phyloP scores from a whole-genome alignment of 2,113 vertebrate genomes.

The Oreochromis spilurus region DNA sequence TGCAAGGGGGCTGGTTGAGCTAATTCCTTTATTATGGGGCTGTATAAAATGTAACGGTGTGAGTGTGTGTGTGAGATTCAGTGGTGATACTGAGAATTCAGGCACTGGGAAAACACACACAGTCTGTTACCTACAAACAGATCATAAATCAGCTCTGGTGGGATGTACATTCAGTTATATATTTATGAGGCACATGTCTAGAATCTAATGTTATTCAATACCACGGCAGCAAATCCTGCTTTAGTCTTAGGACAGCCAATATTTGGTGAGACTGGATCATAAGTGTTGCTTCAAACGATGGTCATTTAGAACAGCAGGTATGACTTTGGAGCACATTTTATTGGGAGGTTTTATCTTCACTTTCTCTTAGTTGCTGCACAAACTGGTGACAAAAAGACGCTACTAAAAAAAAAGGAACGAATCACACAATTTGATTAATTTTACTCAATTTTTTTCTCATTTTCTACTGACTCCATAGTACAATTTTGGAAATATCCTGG shows the following conservation, averaged over 20 bases:
- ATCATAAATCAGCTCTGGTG: conserved; percentile 57
- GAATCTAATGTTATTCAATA: not conserved
- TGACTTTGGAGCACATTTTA: not conserved
- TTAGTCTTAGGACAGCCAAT: not conserved
- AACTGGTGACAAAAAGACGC: not conserved
- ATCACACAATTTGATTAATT: not conserved
- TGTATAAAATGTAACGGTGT: conserved; percentile 47
- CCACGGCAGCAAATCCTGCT: not conserved
- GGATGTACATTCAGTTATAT: not conserved
- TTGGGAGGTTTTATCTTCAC: not conserved
- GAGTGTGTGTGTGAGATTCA: conserved; percentile 24
- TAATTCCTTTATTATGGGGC: conserved; percentile 58
- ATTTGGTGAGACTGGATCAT: not conserved
- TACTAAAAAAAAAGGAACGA: not conserved
- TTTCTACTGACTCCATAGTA: accelerated
- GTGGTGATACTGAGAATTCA: conserved; percentile 28
- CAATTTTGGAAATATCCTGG: not conserved
- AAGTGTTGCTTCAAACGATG: not conserved
- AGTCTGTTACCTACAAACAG: conserved; percentile 59
- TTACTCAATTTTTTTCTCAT: not conserved
- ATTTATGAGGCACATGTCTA: not conserved
- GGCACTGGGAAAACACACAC: conserved; percentile 37
- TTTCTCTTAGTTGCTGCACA: not conserved
- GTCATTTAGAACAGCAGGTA: not conserved
- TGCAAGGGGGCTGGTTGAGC: conserved; percentile 41